phyloP scores from a whole-genome alignment of 1,140 invertebrate species.

The Conus ventricosus region DNA sequence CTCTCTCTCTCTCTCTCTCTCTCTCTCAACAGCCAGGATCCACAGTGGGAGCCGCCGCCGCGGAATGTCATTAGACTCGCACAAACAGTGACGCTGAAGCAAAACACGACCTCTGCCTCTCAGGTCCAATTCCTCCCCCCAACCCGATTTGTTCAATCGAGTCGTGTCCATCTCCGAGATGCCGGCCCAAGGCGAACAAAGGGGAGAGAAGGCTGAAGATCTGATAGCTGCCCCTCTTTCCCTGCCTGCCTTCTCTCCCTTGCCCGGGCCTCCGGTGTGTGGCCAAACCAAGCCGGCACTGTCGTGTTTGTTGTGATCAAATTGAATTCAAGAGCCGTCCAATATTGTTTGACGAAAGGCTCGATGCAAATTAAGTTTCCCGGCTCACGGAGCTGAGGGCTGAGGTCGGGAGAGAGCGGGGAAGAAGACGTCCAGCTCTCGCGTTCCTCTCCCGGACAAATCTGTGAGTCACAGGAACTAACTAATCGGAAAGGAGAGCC shows the following conservation, averaged over 20 bases:
- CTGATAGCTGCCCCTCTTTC: not conserved
- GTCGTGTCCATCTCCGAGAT: too few species aligned
- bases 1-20: too few species aligned
- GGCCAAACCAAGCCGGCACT: not conserved
- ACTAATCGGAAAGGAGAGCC: not conserved
- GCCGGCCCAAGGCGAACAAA: too few species aligned
- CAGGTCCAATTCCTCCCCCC: too few species aligned
- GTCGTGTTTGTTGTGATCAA: slow-evolving; percentile 39
- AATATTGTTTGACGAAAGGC: slow-evolving; percentile 42
- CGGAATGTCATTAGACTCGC: too few species aligned
- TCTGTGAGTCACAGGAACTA: not conserved
- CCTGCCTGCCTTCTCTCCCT: not conserved
- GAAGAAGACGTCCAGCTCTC: too few species aligned
- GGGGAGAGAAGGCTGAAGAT: not conserved
- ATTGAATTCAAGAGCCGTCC: slow-evolving; percentile 38
- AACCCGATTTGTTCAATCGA: too few species aligned
- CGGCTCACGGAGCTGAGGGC: not conserved
- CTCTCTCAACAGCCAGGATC: too few species aligned
- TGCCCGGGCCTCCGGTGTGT: not conserved
- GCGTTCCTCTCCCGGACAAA: not conserved
- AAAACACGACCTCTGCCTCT: too few species aligned
- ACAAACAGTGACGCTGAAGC: too few species aligned
- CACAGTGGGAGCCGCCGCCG: too few species aligned
- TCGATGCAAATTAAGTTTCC: slow-evolving; percentile 46
- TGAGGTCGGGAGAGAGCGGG: too few species aligned